These are phyloP conservation scores for Nematopogon swammerdamellus DNA, from an alignment of 2,888 invertebrate species.

Conservation along the genomic window DNA sequence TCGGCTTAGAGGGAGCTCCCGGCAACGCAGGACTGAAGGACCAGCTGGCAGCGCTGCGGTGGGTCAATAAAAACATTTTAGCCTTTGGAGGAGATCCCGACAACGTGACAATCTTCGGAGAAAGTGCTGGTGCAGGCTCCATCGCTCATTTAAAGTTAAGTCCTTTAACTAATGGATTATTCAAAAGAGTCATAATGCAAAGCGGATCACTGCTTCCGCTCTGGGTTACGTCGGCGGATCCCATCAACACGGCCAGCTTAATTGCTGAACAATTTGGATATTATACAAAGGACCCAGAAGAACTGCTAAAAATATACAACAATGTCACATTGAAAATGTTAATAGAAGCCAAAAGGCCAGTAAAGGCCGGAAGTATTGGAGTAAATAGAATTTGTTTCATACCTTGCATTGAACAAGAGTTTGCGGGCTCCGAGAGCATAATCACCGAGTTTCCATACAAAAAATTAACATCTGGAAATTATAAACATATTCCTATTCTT, in stretches of 20 bases:
- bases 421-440: neutral
- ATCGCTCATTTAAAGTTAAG: neutral
- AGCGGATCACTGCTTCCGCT: neutral
- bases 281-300: neutral
- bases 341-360: neutral
- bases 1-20: slow-evolving; percentile 38
- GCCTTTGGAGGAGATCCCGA: slow-evolving; percentile 39
- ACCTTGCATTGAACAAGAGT: neutral
- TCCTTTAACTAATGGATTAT: neutral
- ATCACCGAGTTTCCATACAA: neutral
- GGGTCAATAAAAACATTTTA: slow-evolving; percentile 34
- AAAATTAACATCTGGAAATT: neutral
- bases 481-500: neutral
- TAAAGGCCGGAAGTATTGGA: neutral
- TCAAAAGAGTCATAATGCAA: neutral
- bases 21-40: slow-evolving; percentile 43
- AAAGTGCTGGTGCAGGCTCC: slow-evolving; percentile 10
- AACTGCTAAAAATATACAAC: neutral
- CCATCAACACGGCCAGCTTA: neutral
- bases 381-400: neutral
- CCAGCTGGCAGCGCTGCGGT: slow-evolving; percentile 35
- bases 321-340: neutral
- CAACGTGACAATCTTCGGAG: slow-evolving; percentile 39
- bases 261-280: neutral
- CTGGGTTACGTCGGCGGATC: neutral